Evolutionary conservation across 2,113 vertebrate genomes (phyloP), one percentile per base, ranked within the genome.

Genomic region (Hippoglossus stenolepis): DNA sequence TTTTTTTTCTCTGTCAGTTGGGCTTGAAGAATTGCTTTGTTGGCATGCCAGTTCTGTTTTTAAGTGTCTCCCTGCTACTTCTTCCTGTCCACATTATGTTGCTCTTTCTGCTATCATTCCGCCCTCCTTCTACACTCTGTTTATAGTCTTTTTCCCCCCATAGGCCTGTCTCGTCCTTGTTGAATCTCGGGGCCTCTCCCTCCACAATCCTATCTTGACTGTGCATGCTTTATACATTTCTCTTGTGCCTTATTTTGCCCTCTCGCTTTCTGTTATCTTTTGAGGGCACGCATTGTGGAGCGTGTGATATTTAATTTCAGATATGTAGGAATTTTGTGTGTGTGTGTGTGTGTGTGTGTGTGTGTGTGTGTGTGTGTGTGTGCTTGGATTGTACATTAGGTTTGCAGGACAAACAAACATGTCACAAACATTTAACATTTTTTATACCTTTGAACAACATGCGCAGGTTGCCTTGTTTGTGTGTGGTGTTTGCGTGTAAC

Each of bases 291-390:
- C 54, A 65, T 82, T 84, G 74, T 75, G 65, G 62, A 54, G 66
- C 14, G 11, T 78, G 79, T 73, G 83, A 91, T 90, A 82, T 82
- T 87, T 87, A 61, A 85, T 88, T 90, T 88, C 70, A 89, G 83
- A 89, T 90, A 86, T 75, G 73, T 74, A 24, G 61, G 84, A 57
- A 65, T 75, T 70, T 79, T 7, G 40, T 17, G n/a, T 58, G 1
- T 21, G 40, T 14, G 0, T 13, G 20, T 13, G 43, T 7, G 9
- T 7, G 1, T 21, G 40, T 14, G 0, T 13, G 20, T 13, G 43
- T 7, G 10, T 7, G 40, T 14, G n/a, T 58, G 1, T 21, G 40
- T 12, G 0, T 13, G 20, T 2, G 43, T 7, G 10, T 2, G 54
- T 21, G 12, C 82, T 80, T 83, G 64, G 74, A 80, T 77, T 68